Conservation (phyloP, 2,797 vertebrate species). For the Ctenopoma kingsleyae region DNA sequence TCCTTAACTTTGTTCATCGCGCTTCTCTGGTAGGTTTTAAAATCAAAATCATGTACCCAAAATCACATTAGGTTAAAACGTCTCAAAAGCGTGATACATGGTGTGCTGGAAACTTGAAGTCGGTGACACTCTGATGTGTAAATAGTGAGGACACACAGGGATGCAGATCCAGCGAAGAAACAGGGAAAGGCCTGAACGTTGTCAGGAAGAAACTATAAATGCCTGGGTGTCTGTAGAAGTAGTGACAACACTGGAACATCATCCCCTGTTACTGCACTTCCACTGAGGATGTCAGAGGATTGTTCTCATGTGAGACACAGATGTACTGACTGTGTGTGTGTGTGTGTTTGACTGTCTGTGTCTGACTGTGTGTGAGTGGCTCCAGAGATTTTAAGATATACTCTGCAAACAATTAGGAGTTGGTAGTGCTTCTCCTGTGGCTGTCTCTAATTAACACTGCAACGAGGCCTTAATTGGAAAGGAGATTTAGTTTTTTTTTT, state of each 20-base stretch:
- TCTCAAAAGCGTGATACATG: slow-evolving; percentile 34
- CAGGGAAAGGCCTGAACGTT: slow-evolving; percentile 39
- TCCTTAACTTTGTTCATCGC: slow-evolving; percentile 40
- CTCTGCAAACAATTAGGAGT: slow-evolving; percentile 90
- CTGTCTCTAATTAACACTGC: slow-evolving; percentile 91
- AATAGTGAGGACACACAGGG: slow-evolving; percentile 63
- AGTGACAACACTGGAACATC: slow-evolving; percentile 78
- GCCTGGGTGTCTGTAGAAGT: slow-evolving; percentile 70
- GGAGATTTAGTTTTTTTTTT: slow-evolving; percentile 60
- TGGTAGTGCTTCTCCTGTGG: slow-evolving; percentile 85
- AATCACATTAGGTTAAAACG: slow-evolving; percentile 29
- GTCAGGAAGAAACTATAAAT: slow-evolving; percentile 81
- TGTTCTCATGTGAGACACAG: slow-evolving; percentile 80
- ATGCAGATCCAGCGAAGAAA: slow-evolving; percentile 57
- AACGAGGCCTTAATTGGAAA: slow-evolving; percentile 81
- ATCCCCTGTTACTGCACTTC: slow-evolving; percentile 78
- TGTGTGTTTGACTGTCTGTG: slow-evolving; percentile 25
- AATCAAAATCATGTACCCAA: slow-evolving; percentile 59
- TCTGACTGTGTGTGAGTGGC: slow-evolving; percentile 43
- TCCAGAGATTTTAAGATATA: slow-evolving; percentile 86
- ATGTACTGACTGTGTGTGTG: slow-evolving; percentile 58
- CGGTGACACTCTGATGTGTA: slow-evolving; percentile 47
- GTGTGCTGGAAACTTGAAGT: slow-evolving; percentile 54
- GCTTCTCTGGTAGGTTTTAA: slow-evolving; percentile 31
- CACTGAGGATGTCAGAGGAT: slow-evolving; percentile 74